Percentiles rank a stretch among this genome's conserved stretches.
Evolutionary conservation across 2,113 vertebrate genomes (phyloP).

Genomic region (Odocoileus hemionus): DNA sequence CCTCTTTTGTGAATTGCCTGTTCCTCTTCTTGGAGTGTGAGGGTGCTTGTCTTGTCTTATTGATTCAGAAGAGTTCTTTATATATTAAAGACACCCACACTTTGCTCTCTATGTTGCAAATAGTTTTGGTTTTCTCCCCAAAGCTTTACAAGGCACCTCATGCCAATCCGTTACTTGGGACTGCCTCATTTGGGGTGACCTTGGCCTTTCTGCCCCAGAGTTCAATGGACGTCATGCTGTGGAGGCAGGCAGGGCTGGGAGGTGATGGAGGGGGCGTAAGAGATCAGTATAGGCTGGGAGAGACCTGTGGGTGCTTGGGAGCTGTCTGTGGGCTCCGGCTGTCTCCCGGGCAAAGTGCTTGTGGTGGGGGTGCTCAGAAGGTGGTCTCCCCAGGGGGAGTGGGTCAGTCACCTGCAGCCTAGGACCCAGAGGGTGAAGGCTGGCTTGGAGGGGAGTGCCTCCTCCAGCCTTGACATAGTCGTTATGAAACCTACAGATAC

Average conservation of each 20-base stretch:
- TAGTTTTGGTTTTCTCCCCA: not conserved
- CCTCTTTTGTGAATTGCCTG: not conserved
- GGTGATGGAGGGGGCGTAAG: not conserved
- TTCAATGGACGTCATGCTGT: not conserved
- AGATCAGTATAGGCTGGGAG: not conserved
- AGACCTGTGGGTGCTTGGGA: not conserved
- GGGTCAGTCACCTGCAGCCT: not conserved
- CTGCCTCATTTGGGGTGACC: not conserved
- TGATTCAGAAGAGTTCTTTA: not conserved
- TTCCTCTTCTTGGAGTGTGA: not conserved
- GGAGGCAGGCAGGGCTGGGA: not conserved
- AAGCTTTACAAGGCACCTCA: not conserved
- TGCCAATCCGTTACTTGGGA: not conserved
- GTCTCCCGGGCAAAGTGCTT: not conserved
- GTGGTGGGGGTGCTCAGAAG: not conserved
- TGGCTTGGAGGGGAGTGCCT: not conserved
- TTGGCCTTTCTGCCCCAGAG: not conserved
- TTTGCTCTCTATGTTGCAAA: not conserved
- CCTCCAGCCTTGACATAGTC: not conserved
- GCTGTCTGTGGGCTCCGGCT: not conserved
- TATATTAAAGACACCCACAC: not conserved
- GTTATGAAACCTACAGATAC: fast-evolving
- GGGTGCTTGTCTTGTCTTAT: not conserved
- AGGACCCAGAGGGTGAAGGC: not conserved
- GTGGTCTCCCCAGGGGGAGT: not conserved